phyloP scores from a whole-genome alignment of 2,888 invertebrate species.

The Melanchra persicariae region DNA sequence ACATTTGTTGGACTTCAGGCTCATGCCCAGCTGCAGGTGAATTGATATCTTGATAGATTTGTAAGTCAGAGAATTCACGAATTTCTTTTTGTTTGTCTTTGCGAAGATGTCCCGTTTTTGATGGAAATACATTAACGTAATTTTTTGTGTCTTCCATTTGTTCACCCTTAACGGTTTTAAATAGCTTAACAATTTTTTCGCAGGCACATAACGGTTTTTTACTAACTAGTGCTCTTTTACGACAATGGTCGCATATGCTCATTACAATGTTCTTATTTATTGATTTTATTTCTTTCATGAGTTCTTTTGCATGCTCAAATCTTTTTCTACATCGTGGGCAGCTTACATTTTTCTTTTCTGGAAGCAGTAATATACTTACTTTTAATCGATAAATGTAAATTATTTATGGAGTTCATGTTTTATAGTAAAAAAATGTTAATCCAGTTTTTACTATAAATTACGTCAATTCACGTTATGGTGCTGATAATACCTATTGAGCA shows the following conservation, averaged over 20 bases:
- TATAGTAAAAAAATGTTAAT: too few relatives aligned
- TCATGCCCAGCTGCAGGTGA: conserved; percentile 2
- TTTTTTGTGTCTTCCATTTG: conserved; percentile 65
- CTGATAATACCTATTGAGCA: too few relatives aligned
- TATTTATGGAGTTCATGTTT: too few relatives aligned
- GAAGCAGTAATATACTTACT: not conserved
- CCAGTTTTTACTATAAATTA: too few relatives aligned
- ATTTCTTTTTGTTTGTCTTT: conserved; percentile 48
- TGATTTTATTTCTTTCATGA: conserved; percentile 67
- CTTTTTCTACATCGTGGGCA: conserved; percentile 79
- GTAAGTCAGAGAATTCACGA: conserved; percentile 48
- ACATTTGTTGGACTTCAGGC: conserved; percentile 31
- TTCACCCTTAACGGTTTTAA: conserved; percentile 71
- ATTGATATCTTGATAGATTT: conserved; percentile 31
- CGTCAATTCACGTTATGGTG: too few relatives aligned
- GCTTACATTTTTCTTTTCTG: conserved; percentile 72
- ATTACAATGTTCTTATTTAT: conserved; percentile 71
- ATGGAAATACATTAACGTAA: conserved; percentile 64
- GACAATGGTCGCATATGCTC: conserved; percentile 79
- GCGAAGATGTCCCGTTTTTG: conserved; percentile 63
- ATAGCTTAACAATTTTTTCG: conserved; percentile 73
- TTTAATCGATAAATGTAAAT: not conserved
- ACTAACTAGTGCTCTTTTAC: conserved; percentile 51
- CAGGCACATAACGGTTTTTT: conserved; percentile 74
- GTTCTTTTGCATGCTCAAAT: conserved; percentile 71